Evolutionary conservation across 2,888 invertebrate species (phyloP).

Genomic region (Agrilus biguttatus): DNA sequence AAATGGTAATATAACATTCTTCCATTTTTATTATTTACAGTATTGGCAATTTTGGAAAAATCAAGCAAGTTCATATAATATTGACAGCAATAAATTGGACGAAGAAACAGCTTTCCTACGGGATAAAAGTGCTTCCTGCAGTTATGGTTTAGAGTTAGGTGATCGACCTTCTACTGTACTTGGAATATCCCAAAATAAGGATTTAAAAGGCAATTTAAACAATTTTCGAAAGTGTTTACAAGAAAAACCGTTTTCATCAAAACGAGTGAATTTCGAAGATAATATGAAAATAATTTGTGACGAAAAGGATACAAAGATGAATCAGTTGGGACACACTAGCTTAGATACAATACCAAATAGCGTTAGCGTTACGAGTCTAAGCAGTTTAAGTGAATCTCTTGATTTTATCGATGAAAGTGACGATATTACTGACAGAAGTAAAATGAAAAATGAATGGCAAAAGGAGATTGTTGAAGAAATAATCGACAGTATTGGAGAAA

Average conservation of each 20-base stretch:
- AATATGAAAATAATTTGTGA: conserved; percentile 9
- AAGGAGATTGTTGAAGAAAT: conserved; percentile 22
- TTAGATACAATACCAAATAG: conserved; percentile 11
- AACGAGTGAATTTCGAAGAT: conserved; percentile 27
- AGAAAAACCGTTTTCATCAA: conserved; percentile 19
- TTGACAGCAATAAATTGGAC: conserved; percentile 23
- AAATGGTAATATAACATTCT: background rate
- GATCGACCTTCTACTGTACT: conserved; percentile 50
- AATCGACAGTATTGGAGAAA: conserved; percentile 10
- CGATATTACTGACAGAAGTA: conserved; percentile 29
- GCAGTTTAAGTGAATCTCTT: conserved; percentile 26
- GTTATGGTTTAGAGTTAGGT: conserved; percentile 55
- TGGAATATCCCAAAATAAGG: conserved; percentile 17
- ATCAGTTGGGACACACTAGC: too few species aligned
- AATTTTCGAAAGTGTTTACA: conserved; percentile 24
- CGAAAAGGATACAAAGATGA: conserved; percentile 1
- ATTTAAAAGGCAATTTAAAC: conserved; percentile 6
- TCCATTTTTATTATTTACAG: conserved; percentile 28
- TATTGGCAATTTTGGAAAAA: conserved; percentile 62
- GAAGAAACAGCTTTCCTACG: conserved; percentile 43
- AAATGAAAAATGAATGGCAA: conserved; percentile 24
- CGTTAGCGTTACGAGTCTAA: conserved; percentile 27
- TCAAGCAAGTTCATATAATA: conserved; percentile 32
- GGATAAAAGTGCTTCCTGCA: conserved; percentile 68
- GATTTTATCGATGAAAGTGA: conserved; percentile 29